phyloP scores from a whole-genome alignment of 2,113 vertebrate genomes.

The Larimichthys polyactis region DNA sequence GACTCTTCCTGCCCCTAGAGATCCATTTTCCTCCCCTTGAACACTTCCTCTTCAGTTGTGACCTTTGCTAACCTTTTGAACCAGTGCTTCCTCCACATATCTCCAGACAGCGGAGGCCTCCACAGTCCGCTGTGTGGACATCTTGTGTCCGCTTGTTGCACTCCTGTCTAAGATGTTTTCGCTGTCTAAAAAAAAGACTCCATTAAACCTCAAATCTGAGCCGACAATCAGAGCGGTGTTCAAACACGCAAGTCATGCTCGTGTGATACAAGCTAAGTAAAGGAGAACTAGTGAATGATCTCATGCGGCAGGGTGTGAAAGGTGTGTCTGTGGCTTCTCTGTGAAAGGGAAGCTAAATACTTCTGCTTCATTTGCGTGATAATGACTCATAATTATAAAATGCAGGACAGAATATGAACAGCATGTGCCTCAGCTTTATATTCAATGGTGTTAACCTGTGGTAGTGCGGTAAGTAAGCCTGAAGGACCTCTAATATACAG shows the following conservation, averaged over 20 bases:
- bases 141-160: not conserved
- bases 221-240: constrained; percentile 1
- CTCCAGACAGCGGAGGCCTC: not conserved
- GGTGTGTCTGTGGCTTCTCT: not conserved
- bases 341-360: not conserved
- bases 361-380: not conserved
- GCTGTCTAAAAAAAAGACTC: not conserved
- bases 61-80: constrained; percentile 34
- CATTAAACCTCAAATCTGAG: constrained; percentile 1
- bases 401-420: constrained; percentile 1
- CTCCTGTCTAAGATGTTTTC: not conserved
- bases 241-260: constrained; percentile 10
- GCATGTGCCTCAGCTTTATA: not conserved
- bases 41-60: constrained; percentile 39
- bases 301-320: not conserved
- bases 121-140: not conserved
- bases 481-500: not conserved
- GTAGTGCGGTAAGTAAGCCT: not conserved
- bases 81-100: constrained; percentile 19
- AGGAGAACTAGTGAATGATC: not conserved
- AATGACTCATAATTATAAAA: not conserved
- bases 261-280: not conserved
- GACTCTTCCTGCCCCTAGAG: constrained; percentile 11
- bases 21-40: constrained; percentile 15
- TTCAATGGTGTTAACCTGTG: not conserved